These are phyloP conservation scores for Pachycephala philippinensis DNA, from an alignment of 2,113 vertebrate species.

Conservation along the genomic window DNA sequence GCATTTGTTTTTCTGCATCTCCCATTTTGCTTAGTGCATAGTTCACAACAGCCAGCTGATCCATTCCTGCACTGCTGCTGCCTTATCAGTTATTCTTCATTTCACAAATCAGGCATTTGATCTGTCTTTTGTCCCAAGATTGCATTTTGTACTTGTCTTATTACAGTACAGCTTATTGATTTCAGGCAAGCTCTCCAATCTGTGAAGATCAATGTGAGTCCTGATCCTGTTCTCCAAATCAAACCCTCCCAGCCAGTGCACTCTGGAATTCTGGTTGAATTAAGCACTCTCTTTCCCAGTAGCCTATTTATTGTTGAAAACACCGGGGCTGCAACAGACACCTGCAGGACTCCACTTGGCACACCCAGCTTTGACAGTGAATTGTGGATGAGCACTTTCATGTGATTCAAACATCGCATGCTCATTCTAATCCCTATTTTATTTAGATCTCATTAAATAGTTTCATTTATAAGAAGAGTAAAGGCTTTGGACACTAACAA, in stretches of 20 bases:
- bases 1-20: neutral
- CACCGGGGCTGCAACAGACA: neutral
- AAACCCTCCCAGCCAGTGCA: neutral
- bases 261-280: neutral
- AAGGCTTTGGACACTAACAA: neutral
- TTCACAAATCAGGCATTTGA: neutral
- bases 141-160: neutral
- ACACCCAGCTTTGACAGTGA: neutral
- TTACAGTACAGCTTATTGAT: conserved; percentile 37
- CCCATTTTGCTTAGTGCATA: neutral
- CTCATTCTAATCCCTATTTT: neutral
- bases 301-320: neutral
- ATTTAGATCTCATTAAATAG: neutral
- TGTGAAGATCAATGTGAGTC: conserved; percentile 44
- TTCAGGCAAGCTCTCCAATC: conserved; percentile 43
- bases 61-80: neutral
- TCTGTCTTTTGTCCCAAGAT: neutral
- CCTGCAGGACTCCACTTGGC: neutral
- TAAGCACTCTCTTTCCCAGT: neutral
- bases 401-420: neutral
- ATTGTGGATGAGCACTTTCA: neutral
- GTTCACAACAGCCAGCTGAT: neutral
- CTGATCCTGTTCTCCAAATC: neutral
- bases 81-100: neutral
- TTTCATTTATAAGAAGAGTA: neutral